phyloP scores from a whole-genome alignment of 2,113 vertebrate species.

The Edolisoma coerulescens region DNA sequence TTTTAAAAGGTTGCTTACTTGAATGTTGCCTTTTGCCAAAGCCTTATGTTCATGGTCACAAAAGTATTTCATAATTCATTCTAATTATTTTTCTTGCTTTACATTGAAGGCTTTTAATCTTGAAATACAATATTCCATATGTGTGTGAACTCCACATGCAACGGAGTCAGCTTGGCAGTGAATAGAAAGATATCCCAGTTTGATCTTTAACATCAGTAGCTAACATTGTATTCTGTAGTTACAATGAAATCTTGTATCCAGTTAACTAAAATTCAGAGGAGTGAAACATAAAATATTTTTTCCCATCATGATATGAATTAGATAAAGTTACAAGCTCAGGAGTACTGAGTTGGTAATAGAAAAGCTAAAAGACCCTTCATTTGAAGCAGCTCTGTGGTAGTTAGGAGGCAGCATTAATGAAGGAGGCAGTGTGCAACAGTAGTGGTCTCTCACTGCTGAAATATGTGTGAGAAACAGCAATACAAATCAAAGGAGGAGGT shows the following conservation, averaged over 20 bases:
- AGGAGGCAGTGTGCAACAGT: neutral
- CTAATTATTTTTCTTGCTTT: neutral
- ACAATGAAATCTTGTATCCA: neutral
- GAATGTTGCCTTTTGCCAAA: neutral
- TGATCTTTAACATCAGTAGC: constrained; percentile 1
- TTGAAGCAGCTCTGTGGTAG: constrained; percentile 19
- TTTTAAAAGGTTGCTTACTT: neutral
- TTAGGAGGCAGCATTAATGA: constrained; percentile 22
- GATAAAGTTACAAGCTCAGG: neutral
- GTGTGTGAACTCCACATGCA: neutral
- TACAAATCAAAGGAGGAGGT: constrained; percentile 9
- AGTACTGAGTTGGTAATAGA: neutral
- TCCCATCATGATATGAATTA: neutral
- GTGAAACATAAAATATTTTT: neutral
- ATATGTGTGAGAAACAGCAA: neutral
- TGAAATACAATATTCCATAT: neutral
- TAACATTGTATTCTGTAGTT: neutral
- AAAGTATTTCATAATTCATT: neutral
- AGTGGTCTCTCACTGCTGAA: neutral
- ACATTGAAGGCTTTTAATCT: neutral
- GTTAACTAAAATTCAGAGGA: constrained; percentile 5
- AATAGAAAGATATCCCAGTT: neutral
- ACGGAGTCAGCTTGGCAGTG: neutral
- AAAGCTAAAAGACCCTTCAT: constrained; percentile 15
- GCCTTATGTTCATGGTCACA: neutral